A percentile compares a stretch with the other conserved stretches of the same genome.
phyloP scores from a whole-genome alignment of 2,888 invertebrate species.

The Dynastes maya region DNA sequence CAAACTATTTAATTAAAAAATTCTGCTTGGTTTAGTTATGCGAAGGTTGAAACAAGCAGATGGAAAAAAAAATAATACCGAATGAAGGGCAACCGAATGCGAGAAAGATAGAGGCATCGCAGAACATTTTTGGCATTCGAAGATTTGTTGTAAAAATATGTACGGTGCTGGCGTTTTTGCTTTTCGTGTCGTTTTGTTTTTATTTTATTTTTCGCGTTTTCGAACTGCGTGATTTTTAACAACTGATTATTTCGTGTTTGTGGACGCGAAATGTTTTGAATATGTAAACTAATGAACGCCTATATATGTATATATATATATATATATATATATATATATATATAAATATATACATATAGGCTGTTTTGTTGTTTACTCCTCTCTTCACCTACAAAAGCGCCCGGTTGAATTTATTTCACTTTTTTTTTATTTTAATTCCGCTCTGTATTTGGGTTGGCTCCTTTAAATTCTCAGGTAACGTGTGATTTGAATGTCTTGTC shows the following conservation, averaged over 20 bases:
- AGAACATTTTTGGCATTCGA: conserved; percentile 57
- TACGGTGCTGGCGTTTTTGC: conserved; percentile 40
- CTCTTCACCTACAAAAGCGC: conserved; percentile 23
- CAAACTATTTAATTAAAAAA: conserved; percentile 46
- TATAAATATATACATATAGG: conserved; percentile 42
- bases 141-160: conserved; percentile 58
- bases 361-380: conserved; percentile 51
- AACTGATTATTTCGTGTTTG: conserved; percentile 59
- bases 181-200: no score
- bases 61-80: background rate
- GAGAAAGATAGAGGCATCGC: conserved; percentile 52
- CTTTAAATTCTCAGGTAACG: conserved; percentile 53
- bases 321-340: no score
- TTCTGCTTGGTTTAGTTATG: conserved; percentile 47
- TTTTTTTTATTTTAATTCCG: conserved; percentile 54
- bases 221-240: conserved; percentile 56
- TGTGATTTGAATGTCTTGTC: conserved; percentile 48
- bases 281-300: conserved; percentile 61
- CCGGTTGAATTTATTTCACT: conserved; percentile 33
- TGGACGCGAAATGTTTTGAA: conserved; percentile 59
- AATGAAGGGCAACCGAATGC: conserved; percentile 21
- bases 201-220: conserved; percentile 16
- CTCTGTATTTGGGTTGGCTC: conserved; percentile 42
- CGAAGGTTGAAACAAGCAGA: conserved; percentile 26
- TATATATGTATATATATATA: no score